Percentiles rank a stretch among this genome's conserved stretches.
Conservation (phyloP, 1,140 invertebrate species). For the Charaxes varanes region DNA sequence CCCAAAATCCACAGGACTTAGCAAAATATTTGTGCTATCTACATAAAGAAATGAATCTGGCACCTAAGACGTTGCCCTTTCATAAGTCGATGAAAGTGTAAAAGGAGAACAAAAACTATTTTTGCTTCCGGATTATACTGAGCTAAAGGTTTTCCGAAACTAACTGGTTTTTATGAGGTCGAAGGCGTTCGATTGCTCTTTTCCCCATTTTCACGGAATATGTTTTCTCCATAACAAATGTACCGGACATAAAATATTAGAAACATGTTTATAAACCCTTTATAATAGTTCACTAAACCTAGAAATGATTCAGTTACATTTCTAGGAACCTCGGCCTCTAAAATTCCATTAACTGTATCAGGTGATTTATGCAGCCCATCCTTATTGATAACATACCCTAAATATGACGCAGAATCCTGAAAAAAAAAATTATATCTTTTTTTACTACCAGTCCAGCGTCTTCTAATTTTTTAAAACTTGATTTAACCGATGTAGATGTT, state of each 20-base stretch:
- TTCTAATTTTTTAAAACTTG: constrained; percentile 8
- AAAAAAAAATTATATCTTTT: constrained; percentile 20
- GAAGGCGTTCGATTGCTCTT: constrained; percentile 15
- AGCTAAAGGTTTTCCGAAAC: constrained; percentile 15
- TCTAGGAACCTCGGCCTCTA: constrained; percentile 9
- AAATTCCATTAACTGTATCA: constrained; percentile 17
- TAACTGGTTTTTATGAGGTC: constrained; percentile 11
- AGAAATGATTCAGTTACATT: constrained; percentile 17
- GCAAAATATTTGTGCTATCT: too few species aligned
- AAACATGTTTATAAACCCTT: constrained; percentile 17
- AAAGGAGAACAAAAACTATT: too few species aligned
- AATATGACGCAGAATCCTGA: constrained; percentile 13
- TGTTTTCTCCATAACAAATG: constrained; percentile 18
- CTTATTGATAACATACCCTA: constrained; percentile 19
- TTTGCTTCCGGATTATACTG: constrained; percentile 18
- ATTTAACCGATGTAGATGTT: constrained; percentile 2
- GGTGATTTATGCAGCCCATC: constrained; percentile 11
- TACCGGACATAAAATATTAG: constrained; percentile 15
- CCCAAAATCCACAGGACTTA: too few species aligned
- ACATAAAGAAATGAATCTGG: too few species aligned
- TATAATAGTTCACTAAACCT: constrained; percentile 19
- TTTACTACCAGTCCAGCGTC: constrained; percentile 11
- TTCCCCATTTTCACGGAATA: constrained; percentile 12
- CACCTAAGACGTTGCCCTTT: too few species aligned
- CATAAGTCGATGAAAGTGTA: too few species aligned